Percentiles rank a stretch among this genome's conserved stretches.
Conservation (phyloP, 2,888 invertebrate genomes). For the Coenonympha arcania region DNA sequence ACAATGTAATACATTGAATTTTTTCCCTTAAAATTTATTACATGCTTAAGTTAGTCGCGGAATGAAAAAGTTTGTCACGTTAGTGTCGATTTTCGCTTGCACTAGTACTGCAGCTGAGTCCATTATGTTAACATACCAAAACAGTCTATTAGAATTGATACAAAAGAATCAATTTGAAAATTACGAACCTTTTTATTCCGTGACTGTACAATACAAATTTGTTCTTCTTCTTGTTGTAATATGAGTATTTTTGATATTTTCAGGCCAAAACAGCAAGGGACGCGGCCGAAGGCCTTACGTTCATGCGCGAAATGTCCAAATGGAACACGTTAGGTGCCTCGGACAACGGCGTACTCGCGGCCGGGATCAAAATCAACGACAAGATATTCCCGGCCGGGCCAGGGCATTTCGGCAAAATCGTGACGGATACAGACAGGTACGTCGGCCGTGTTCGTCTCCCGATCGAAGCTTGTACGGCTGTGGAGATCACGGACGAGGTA, state of each 20-base stretch:
- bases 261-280: constrained; percentile 89
- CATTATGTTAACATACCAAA: too few species aligned
- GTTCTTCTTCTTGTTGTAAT: too few species aligned
- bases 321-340: constrained; percentile 83
- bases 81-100: too few species aligned
- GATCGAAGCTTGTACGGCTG: constrained; percentile 76
- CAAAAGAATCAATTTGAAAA: too few species aligned
- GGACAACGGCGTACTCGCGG: constrained; percentile 58
- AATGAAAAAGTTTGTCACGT: too few species aligned
- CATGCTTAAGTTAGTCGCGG: too few species aligned
- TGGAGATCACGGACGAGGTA: constrained; percentile 75
- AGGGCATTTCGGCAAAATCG: constrained; percentile 89
- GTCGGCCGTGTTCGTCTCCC: constrained; percentile 83
- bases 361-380: constrained; percentile 44
- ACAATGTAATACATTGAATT: too few species aligned
- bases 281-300: constrained; percentile 92
- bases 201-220: too few species aligned
- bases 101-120: too few species aligned
- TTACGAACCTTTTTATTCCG: too few species aligned
- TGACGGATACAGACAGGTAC: constrained; percentile 75
- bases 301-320: constrained; percentile 98
- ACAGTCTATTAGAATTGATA: too few species aligned
- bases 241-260: constrained; percentile 14
- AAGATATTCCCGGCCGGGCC: constrained; percentile 81
- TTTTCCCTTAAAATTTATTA: too few species aligned